A percentile compares a stretch with the other conserved stretches of the same genome.
Evolutionary conservation across 2,113 vertebrate genomes (phyloP).

Genomic region (Odontesthes bonariensis): DNA sequence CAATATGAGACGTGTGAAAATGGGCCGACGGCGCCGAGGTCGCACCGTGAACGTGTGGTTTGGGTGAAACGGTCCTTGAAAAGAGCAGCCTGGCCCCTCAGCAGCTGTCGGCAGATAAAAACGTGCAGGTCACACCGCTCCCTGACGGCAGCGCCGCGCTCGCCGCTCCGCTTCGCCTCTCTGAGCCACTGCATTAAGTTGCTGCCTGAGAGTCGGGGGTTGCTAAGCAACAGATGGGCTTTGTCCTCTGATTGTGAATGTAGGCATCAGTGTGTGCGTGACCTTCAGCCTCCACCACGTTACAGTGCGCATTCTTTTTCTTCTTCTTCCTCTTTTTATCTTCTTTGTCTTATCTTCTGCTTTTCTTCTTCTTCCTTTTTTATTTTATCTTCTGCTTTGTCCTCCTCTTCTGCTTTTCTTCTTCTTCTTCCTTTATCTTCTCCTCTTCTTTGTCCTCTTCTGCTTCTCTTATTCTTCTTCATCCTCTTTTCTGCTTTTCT

Average conservation of each 20-base stretch:
- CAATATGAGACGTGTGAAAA: too few species aligned
- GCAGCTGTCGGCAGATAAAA: neutral
- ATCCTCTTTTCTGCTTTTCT: neutral
- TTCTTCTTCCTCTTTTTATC: too few species aligned
- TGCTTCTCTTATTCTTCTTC: too few species aligned
- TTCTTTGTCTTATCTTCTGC: neutral
- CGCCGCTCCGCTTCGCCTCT: constrained; percentile 1
- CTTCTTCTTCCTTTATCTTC: neutral
- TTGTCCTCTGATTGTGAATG: constrained; percentile 32
- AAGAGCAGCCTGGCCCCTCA: neutral
- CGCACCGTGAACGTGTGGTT: neutral
- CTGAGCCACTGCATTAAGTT: constrained; percentile 29
- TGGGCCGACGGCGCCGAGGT: too few species aligned
- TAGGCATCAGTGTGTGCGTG: constrained; percentile 62
- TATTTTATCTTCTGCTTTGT: neutral
- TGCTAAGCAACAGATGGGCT: constrained; percentile 63
- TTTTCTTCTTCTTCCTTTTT: neutral
- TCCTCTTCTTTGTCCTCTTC: too few species aligned
- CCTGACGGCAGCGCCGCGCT: too few species aligned
- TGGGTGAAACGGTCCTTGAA: neutral
- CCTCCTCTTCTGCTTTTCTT: neutral
- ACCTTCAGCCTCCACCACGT: neutral
- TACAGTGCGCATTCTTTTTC: neutral
- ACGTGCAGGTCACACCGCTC: neutral
- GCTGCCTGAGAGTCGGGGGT: constrained; percentile 46